Base-by-base conservation (phyloP, 2,113 vertebrate species). In the Zosterops lateralis region DNA sequence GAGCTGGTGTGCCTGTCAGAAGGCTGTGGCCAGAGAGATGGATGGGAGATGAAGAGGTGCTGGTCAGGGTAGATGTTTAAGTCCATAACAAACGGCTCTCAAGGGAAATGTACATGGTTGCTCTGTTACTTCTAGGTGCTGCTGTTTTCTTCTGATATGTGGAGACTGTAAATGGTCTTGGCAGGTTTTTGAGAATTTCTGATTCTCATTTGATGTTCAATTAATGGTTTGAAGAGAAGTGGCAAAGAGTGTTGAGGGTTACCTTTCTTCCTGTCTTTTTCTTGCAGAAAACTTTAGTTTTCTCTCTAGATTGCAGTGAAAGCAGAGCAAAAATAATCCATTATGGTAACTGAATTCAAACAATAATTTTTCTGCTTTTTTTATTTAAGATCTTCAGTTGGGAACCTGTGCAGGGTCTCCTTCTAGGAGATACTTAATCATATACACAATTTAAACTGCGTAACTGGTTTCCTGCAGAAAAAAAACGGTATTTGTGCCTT, bases 271-370 rank as follows among this genome's bases (percentile, higher is more conserved):
- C 47, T 65, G 42, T 62, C 48, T 81, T 45, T 74, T 50, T 45
- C 45, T 76, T 85, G 57, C 29, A 70, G 71, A 81, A 48, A 34
- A 45, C 19, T 29, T 61, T 13, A 22, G 28, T 68, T 68, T 92
- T 91, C 50, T 92, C 72, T 81, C 78, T 50, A 19, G 31, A 20
- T 40, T 95, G 45, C 56, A 87, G 58, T 56, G 54, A 60, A 87
- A 16, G 25, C n/a, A 67, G 50, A 75, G 44, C 24, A 80, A 82
- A 94, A 70, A 2, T 16, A 71, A 45, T 75, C 14, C 54, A 64
- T 18, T 20, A 6, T n/a, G 25, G 61, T 78, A 77, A 14, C 50
- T 76, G 26, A 58, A 19, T 64, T 80, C 6, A 25, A 72, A 61
- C 28, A 61, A 1, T 54, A 60, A 2, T 9, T 77, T 90, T 15